Evolutionary conservation across 2,888 invertebrate genomes (phyloP), one percentile per base, ranked within the genome.

Genomic region (Oligia fasciuncula): DNA sequence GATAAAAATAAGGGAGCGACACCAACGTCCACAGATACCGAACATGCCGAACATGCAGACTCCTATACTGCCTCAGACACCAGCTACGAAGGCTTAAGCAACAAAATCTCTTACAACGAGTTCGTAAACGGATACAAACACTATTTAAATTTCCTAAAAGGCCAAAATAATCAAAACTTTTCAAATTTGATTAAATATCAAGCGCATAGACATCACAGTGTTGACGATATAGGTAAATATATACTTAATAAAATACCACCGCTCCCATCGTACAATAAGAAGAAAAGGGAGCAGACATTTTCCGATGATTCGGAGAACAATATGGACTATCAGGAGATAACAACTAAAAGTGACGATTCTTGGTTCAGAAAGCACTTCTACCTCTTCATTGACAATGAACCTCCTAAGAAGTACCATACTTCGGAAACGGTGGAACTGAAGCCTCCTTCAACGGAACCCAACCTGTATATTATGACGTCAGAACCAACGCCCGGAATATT

Each of bases 191-290:
- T 96, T 8, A 93, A 92, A 63, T 96, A 95, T 78, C 95, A 96
- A 89, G 96, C 96, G 2, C 96, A 96, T 62, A 93, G 86, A 84
- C 96, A 96, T 75, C 96, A 96, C 67, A 94, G 90, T 23, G 96
- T 96, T 6, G 94, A 96, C 62, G 96, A 96, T 76, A 96, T 96
- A 14, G 96, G 96, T n/a, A 96, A 96, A 83, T 95, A 86, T 75
- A 96, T 96, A 72, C 85, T 96, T 2, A 91, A 93, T 54, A 96
- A 95, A 89, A 89, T 96, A 81, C 96, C 96, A 9, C 87, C 88
- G 29, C 14, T 95, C 65, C 91, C 94, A 11, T 51, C 85, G 2
- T 5, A 4, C 9, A 40, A 46, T 17, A 54, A 40, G 1, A 63
- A 8, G 19, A 78, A 82, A 40, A 90, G 89, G 84, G 70, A 86